Evolutionary conservation across 2,113 vertebrate genomes (phyloP).

Genomic region (Phylloscopus trochiloides): DNA sequence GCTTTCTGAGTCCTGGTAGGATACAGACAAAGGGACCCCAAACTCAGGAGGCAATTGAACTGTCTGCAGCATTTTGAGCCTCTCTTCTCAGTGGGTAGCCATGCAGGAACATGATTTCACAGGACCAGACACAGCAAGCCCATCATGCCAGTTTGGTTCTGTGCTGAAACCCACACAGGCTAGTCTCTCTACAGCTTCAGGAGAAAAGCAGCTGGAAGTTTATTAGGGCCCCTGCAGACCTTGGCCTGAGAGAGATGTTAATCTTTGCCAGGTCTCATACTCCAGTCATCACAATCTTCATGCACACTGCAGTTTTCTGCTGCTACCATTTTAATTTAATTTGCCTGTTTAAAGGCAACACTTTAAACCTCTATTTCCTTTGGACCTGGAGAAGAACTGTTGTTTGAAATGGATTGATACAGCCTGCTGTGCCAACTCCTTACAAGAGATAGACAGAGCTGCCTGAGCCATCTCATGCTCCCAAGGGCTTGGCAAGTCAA

Average conservation of each 20-base stretch:
- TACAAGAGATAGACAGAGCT: neutral
- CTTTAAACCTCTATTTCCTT: neutral
- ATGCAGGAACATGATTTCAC: neutral
- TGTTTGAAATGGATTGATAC: neutral
- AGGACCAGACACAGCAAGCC: neutral
- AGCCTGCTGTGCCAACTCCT: neutral
- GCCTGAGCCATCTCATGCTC: neutral
- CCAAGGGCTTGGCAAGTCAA: neutral
- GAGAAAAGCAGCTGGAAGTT: neutral
- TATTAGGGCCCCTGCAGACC: neutral
- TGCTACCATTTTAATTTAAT: neutral
- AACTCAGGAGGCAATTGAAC: neutral
- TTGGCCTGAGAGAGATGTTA: neutral
- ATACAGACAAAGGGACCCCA: neutral
- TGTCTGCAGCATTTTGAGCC: neutral
- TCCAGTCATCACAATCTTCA: neutral
- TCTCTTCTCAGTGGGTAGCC: neutral
- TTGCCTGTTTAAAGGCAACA: neutral
- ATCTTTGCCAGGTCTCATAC: neutral
- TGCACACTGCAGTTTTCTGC: neutral
- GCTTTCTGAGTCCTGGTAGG: neutral
- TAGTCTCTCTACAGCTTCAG: neutral
- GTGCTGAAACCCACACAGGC: neutral
- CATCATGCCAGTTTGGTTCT: neutral
- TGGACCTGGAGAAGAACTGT: neutral